Base-by-base conservation (phyloP, 2,797 vertebrate genomes). In the Centropyge bicolor region DNA sequence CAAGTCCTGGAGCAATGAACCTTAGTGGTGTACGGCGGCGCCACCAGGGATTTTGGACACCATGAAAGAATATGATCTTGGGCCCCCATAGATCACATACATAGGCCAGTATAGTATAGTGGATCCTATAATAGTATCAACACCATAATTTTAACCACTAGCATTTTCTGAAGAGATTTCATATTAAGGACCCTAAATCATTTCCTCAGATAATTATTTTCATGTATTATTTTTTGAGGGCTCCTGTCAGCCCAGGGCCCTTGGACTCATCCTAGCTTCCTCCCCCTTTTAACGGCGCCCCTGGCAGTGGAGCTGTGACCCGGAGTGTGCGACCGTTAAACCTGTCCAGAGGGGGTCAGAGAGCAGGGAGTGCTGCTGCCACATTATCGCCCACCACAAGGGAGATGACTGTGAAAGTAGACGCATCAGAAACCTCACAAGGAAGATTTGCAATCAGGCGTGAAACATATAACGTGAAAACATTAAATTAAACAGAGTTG, bases 311-410 rank as follows among this genome's bases (percentile, higher is more conserved):
- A 31, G 27, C 27, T 46, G 61, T 81, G 87, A 91, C 73, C 84
- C 40, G 35, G 22, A 82, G 66, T 64, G 41, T 14, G 24, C 20
- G 74, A 78, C 86, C 87, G 90, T 86, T 86, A 72, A 92, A 81
- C 76, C 73, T 78, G 41, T 65, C 89, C 74, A 60, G 24, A 60
- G 54, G 70, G 56, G 84, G 84, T 80, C 70, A 78, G 62, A 73
- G 54, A 78, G 74, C 70, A 67, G 27, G 9, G 19, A 70, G 43
- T 13, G 3, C 20, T 40, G 57, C 61, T 68, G 79, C 76, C 74
- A 78, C 70, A 54, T 64, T 55, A 55, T 61, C 16, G 3, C 10
- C 17, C 22, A 20, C n/a, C 66, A 17, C 55, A 16, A 60, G 45
- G 38, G 43, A 45, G 65, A 67, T 13, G 68, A 77, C 27, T 31